Evolutionary conservation across 2,888 invertebrate species (phyloP), one percentile per base, ranked within the genome.

Genomic region (Lordiphosa fenestrarum): DNA sequence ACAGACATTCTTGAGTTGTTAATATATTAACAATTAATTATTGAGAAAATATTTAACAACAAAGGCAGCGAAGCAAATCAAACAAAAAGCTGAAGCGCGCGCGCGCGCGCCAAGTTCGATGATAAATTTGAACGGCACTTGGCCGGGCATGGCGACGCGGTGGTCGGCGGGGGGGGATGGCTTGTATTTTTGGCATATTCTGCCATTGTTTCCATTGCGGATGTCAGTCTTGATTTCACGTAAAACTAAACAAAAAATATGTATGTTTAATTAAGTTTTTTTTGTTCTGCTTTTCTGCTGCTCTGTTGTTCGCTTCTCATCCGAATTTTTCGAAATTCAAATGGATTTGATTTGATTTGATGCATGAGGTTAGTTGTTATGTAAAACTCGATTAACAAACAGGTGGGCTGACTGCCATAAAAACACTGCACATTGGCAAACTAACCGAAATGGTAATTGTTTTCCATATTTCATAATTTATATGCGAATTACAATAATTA

Each of bases 11-110:
- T 56, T 69, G 65, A 66, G 72, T 70, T 84, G 83, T 67, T 72
- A 70, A 82, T 72, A 72, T 82, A 82, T 74, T 70, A 69, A 71
- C 83, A 84, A 82, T 84, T 82, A 78, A 84, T 82, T 69, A 67
- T 74, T 64, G 47, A 62, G 67, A 75, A 72, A 69, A 83, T 67
- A 55, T 63, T 82, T 69, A 82, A 55, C 66, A 69, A 50, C 60
- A 63, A 57, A 67, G 46, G 36, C 41, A 42, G 21, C 30, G 12
- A 39, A 54, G 9, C 38, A 54, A 54, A 46, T 36, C 15, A 48
- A 50, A 57, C 38, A 44, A 39, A 55, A 46, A 52, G 51, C 53
- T 47, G 48, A 35, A 54, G 49, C 42, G 40, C 50, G 60, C 48
- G 78, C 48, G 78, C 78, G 65, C 74, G 84, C 74, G 68, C 64